These are phyloP conservation scores for Raja brachyura DNA, from an alignment of 2,113 vertebrate genomes.

Conservation along the genomic window DNA sequence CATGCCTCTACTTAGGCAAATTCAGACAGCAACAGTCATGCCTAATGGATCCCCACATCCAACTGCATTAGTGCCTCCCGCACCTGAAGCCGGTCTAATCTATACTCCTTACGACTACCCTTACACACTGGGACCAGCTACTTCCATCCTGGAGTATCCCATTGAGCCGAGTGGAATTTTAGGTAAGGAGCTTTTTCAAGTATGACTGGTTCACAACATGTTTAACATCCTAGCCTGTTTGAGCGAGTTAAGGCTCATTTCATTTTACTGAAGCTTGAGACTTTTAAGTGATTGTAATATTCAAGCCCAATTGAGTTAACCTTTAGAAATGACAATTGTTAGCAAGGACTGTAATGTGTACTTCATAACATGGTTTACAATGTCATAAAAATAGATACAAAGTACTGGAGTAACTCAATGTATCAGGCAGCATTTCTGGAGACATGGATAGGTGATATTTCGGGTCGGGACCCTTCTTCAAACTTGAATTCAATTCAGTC, in stretches of 20 bases:
- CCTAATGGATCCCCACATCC: slow-evolving; percentile 86
- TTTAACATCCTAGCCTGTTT: slow-evolving; percentile 23
- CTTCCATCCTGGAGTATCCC: slow-evolving; percentile 96
- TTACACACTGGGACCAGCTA: slow-evolving; percentile 88
- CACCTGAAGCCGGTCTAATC: slow-evolving; percentile 89
- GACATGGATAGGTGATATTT: too few relatives aligned
- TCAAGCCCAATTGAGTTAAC: slow-evolving; percentile 7
- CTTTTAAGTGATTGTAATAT: not conserved
- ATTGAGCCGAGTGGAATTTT: slow-evolving; percentile 95
- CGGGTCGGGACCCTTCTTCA: too few relatives aligned
- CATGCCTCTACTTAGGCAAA: slow-evolving; percentile 98
- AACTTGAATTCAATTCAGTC: too few relatives aligned
- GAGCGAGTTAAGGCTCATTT: slow-evolving; percentile 18
- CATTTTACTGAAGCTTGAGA: not conserved
- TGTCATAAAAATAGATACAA: too few relatives aligned
- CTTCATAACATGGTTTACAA: not conserved
- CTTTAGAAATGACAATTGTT: not conserved
- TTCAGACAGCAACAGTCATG: slow-evolving; percentile 86
- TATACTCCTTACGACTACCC: slow-evolving; percentile 97
- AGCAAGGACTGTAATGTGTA: not conserved
- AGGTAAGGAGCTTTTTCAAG: slow-evolving; percentile 66
- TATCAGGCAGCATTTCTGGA: too few relatives aligned
- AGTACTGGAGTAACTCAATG: too few relatives aligned
- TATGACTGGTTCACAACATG: slow-evolving; percentile 2
- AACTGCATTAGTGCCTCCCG: slow-evolving; percentile 78